Percentiles rank a stretch among this genome's conserved stretches.
phyloP scores from a whole-genome alignment of 2,113 vertebrate species.

The Sinocyclocheilus anshuiensis region DNA sequence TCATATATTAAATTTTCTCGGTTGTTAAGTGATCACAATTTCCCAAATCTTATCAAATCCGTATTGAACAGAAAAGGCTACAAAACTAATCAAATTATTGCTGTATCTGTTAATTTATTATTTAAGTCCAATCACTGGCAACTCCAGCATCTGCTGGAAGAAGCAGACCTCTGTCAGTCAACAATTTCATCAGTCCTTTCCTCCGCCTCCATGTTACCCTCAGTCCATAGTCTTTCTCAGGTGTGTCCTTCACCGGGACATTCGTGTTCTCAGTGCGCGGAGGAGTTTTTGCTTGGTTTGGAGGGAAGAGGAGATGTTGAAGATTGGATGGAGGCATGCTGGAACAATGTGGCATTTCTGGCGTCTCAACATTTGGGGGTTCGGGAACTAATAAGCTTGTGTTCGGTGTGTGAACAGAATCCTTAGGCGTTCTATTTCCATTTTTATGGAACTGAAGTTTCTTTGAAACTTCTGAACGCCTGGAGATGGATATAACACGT shows the following conservation, averaged over 20 bases:
- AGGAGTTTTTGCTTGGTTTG: not conserved
- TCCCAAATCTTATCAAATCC: not conserved
- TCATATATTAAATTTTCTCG: not conserved
- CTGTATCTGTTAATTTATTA: not conserved
- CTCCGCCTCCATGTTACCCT: conserved; percentile 87
- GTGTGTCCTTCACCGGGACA: conserved; percentile 83
- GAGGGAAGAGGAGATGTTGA: conserved; percentile 49
- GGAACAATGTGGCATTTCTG: conserved; percentile 58
- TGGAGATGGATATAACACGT: not conserved
- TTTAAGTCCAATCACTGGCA: conserved; percentile 48
- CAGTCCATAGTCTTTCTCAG: conserved; percentile 85
- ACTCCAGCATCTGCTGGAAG: conserved; percentile 70
- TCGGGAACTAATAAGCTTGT: conserved; percentile 28
- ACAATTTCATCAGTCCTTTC: conserved; percentile 71
- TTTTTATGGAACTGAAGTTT: not conserved
- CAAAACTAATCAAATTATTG: not conserved
- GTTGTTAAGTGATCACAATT: not conserved
- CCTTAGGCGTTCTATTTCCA: not conserved
- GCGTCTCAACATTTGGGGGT: conserved; percentile 67
- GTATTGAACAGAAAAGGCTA: not conserved
- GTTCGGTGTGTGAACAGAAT: conserved; percentile 41
- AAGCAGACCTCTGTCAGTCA: conserved; percentile 77
- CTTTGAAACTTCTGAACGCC: conserved; percentile 21
- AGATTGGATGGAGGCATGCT: conserved; percentile 18
- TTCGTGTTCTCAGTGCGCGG: conserved; percentile 56